These are phyloP conservation scores for Gymnoscopelus microlampas DNA, from an alignment of 2,797 vertebrate species.

Conservation along the genomic window DNA sequence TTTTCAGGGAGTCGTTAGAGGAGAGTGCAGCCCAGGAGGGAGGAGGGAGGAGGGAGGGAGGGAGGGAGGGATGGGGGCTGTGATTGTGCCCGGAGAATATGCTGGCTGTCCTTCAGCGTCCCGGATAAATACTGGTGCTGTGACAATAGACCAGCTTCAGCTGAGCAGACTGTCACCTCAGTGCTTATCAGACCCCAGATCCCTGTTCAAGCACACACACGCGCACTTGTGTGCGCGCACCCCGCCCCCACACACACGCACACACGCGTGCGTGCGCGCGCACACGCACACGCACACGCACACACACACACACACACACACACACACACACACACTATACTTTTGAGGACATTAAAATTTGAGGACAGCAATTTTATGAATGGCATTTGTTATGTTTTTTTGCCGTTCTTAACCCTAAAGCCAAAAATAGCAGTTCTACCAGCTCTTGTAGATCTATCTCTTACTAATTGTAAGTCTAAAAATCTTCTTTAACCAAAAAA, in stretches of 20 bases:
- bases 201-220: constrained; percentile 8
- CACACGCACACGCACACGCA: background rate
- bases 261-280: no score
- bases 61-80: constrained; percentile 49
- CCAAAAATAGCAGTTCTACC: background rate
- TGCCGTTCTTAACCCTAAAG: no score
- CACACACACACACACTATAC: constrained; percentile 1
- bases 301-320: background rate
- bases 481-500: no score
- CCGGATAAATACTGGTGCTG: constrained; percentile 62
- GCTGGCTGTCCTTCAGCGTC: constrained; percentile 46
- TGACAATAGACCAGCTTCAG: constrained; percentile 51
- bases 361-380: no score
- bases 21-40: constrained; percentile 18
- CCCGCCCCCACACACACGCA: background rate
- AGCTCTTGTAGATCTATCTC: no score
- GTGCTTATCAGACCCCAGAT: constrained; percentile 32
- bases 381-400: no score
- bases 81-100: constrained; percentile 62
- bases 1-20: constrained; percentile 3
- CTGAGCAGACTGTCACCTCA: constrained; percentile 57
- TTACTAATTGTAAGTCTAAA: no score
- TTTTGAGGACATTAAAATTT: no score
- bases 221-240: background rate
- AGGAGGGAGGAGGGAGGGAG: constrained; percentile 30